Base-by-base conservation (phyloP, 2,888 invertebrate species). In the Phymatocera aterrima region DNA sequence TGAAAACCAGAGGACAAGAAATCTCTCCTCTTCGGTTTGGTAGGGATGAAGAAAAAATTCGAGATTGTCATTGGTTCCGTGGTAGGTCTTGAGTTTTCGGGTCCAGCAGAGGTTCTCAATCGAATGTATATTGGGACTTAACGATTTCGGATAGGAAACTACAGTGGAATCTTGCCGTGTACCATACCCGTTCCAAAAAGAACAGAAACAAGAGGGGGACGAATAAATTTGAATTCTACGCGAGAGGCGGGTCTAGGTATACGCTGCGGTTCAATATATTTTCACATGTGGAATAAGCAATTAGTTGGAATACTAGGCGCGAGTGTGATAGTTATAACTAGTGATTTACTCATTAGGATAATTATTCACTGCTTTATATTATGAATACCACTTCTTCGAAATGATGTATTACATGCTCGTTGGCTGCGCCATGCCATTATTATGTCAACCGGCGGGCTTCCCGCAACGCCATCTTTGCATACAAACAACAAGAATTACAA, bases 21-120 rank as follows among this genome's bases (percentile, higher is more conserved):
- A 51, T 75, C 40, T 57, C 54, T 68, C 8, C 57, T 18, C 21
- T 24, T 31, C n/a, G 40, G 4, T 75, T 18, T 75, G 75, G 75
- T 21, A 75, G 75, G 75, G 75, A 75, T 75, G n/a, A n/a, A n/a
- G n/a, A n/a, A n/a, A 75, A 54, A 40, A 57, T 43, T 51, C 60
- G 12, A 57, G 57, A 24, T 34, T 40, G 75, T 40, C 75, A 75
- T 75, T 75, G 75, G 75, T 43, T 51, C 51, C n/a, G 57, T 40
- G 10, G 31, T 40, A 57, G n/a, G 31, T 75, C 75, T 75, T 75
- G 15, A 31, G 51, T 28, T 57, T 60, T 75, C 37, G 57, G 57
- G 75, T 43, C 40, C 24, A 8, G 6, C 12, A 34, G 28, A n/a
- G 75, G 75, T 57, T 72, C 72, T 72, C 72, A 72, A 51, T n/a